Evolutionary conservation across 2,888 invertebrate genomes (phyloP), one percentile per base, ranked within the genome.

Genomic region (Pilophorus perplexus): DNA sequence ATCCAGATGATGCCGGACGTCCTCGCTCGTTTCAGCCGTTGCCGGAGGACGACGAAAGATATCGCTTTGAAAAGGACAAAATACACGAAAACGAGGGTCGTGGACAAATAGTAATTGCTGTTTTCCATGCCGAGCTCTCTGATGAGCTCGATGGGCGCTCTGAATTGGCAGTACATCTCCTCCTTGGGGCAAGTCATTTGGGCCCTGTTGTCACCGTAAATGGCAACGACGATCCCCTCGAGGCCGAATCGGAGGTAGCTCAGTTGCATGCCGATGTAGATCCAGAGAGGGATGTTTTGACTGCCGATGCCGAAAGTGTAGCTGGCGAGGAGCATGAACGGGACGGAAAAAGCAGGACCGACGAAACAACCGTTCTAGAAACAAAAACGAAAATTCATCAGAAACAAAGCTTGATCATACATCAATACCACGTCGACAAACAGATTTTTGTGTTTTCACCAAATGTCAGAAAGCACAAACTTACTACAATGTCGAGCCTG

Each of bases 231-330:
- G 52, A 89, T 65, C 2, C 94, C 95, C 79, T 96, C 95, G 78
- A 95, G 94, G 28, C 93, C 90, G 75, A 94, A 95, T 66, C 89
- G 84, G 59, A 94, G 87, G 77, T 93, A 96, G 73, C 93, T 94
- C 25, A 88, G 81, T 71, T 90, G 88, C 79, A 94, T 87, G 0
- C 90, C 80, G 73, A 93, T 79, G 71, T 84, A 83, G 76, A 95
- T 86, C 71, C 89, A 82, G 0, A 85, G 75, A 0, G 94, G 88
- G 18, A 89, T 82, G 0, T 88, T 85, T 57, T 80, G 79, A 72
- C 82, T 80, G 1, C 89, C 90, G 68, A 85, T 86, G 3, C 95
- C 95, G 74, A 95, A 87, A 27, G 95, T 90, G 74, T 90, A 89
- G 0, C 88, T 89, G 3, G 94, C 89, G 54, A 95, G 81, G 65